These are phyloP conservation scores for Trachops cirrhosus DNA, from an alignment of 2,797 vertebrate genomes.

Conservation along the genomic window DNA sequence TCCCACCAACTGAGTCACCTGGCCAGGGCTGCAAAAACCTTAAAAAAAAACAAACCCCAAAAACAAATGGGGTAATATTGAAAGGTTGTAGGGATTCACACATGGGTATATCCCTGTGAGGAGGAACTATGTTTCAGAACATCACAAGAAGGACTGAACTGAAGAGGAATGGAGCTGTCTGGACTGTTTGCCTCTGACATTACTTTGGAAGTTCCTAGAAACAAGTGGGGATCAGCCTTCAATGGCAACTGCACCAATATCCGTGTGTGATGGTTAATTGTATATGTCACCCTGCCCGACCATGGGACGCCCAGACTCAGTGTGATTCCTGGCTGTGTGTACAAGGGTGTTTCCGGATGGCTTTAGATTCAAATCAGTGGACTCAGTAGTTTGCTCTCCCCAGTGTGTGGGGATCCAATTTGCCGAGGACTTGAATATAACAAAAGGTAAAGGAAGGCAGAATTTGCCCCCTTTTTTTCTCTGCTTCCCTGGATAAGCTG, in stretches of 20 bases:
- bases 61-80: neutral
- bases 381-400: neutral
- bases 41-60: neutral
- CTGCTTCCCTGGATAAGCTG: neutral
- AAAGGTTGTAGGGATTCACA: neutral
- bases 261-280: neutral
- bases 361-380: neutral
- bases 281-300: neutral
- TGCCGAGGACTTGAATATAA: neutral
- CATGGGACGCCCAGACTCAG: neutral
- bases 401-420: fast-evolving
- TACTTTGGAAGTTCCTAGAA: neutral
- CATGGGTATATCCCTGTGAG: neutral
- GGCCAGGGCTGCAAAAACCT: no score
- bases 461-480: neutral
- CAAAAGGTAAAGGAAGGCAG: neutral
- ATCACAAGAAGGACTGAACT: neutral
- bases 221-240: neutral
- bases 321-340: neutral
- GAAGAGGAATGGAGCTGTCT: neutral
- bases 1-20: no score
- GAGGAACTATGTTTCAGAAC: neutral
- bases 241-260: neutral
- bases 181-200: neutral
- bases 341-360: neutral